Evolutionary conservation across 2,797 vertebrate genomes (phyloP).

Genomic region (Chrosomus eos): DNA sequence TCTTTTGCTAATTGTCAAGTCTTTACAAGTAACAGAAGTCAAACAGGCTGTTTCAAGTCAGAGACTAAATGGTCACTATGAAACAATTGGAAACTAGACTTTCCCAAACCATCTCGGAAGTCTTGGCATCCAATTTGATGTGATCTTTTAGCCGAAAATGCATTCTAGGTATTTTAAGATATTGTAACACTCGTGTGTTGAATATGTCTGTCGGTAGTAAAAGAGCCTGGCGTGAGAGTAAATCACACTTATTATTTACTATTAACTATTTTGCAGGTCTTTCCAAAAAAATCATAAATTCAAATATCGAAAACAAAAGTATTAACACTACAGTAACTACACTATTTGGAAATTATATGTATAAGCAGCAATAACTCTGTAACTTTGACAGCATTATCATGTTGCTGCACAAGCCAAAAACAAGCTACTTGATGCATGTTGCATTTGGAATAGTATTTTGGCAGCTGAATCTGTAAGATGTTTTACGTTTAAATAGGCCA

Average conservation of each 20-base stretch:
- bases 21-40: conserved; percentile 1
- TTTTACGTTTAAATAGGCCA: conserved; percentile 1
- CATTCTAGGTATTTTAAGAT: not conserved
- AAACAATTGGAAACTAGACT: not conserved
- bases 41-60: not conserved
- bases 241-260: conserved; percentile 1
- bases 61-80: not conserved
- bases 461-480: conserved; percentile 22
- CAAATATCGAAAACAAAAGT: conserved; percentile 6
- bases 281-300: not conserved
- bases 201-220: conserved; percentile 10
- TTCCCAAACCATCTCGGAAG: not conserved
- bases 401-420: conserved; percentile 28
- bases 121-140: not conserved
- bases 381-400: not conserved
- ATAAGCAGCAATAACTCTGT: conserved; percentile 21
- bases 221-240: not conserved
- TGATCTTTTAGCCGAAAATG: not conserved
- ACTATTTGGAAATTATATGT: conserved; percentile 5
- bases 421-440: conserved; percentile 21
- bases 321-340: no score
- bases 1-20: conserved; percentile 13
- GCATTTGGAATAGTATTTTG: conserved; percentile 8
- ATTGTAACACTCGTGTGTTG: not conserved
- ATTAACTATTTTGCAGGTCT: not conserved